Base-by-base conservation (phyloP, 1,140 invertebrate species). In the Armadillidium nasatum region DNA sequence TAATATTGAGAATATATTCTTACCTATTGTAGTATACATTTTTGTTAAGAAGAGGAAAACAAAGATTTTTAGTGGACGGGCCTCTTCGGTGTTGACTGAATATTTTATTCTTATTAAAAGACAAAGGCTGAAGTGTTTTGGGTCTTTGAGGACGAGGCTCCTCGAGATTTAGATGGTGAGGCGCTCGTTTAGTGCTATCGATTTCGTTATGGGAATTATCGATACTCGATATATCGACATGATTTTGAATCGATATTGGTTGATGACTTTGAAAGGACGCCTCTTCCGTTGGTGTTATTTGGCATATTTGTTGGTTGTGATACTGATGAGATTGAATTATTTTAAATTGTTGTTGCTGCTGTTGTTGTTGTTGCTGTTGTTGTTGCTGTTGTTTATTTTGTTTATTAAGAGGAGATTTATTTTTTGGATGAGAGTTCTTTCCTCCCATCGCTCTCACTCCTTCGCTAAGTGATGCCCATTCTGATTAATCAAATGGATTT, bases 21-120 rank as follows among this genome's bases (percentile, higher is more conserved):
- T 60, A 60, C 50, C 50, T 60, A 60, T 60, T 60, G 50, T 60
- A 60, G 50, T 60, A 60, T 15, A 60, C 50, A 60, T 60, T 60
- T 19, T 60, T 60, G 50, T 60, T 60, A 15, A 60, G 50, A 60
- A 13, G 50, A 60, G 50, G 50, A 7, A 60, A 60, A 19, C 50
- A 60, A 60, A 13, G 50, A 7, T 60, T 60, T 60, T 60, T 60
- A 4, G 11, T 60, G 50, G 50, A 60, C 11, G 50, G 50, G 11
- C 50, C 50, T 60, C 50, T 13, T 60, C 19, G 11, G 50, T 60
- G 50, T 60, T 60, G 50, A 19, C 50, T 60, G 19, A 60, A 60
- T 19, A 60, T 19, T 60, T 60, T 60, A 19, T 60, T 60, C 19
- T 60, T 60, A 60, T 60, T 60, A 19, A 60, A 60, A 60, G 50